These are phyloP conservation scores for Drosophila tani DNA, from an alignment of 1,140 invertebrate genomes.

Conservation along the genomic window DNA sequence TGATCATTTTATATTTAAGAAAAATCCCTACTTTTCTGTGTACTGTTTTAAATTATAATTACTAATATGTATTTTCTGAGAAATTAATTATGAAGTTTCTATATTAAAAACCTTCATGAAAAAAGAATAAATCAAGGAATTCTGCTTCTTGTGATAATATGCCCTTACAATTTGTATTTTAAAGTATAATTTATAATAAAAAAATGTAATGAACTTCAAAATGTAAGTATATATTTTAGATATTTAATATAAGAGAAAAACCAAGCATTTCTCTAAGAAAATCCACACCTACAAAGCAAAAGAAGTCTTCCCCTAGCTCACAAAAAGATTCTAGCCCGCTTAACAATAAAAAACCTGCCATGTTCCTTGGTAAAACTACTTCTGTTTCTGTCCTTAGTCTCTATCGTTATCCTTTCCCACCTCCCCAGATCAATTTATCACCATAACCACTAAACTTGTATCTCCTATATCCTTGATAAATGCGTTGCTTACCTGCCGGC, in stretches of 20 bases:
- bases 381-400: neutral
- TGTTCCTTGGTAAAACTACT: neutral
- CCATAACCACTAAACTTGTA: neutral
- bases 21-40: neutral
- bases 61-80: too few relatives aligned
- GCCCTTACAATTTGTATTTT: too few relatives aligned
- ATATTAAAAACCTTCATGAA: too few relatives aligned
- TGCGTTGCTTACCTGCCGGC: slow-evolving; percentile 70
- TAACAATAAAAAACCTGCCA: slow-evolving; percentile 3
- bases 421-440: slow-evolving; percentile 26
- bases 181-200: too few relatives aligned
- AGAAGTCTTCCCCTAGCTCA: too few relatives aligned
- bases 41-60: too few relatives aligned
- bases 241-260: neutral
- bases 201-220: too few relatives aligned
- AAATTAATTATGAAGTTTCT: too few relatives aligned
- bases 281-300: too few relatives aligned
- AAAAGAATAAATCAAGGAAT: too few relatives aligned
- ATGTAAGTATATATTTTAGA: too few relatives aligned
- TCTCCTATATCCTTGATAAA: slow-evolving; percentile 40
- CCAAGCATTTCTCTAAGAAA: neutral
- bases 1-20: neutral
- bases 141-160: too few relatives aligned
- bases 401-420: slow-evolving; percentile 17
- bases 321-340: neutral